A percentile compares a stretch with the other conserved stretches of the same genome.
Evolutionary conservation across 2,888 invertebrate species (phyloP).

Genomic region (Trachelus stipa): DNA sequence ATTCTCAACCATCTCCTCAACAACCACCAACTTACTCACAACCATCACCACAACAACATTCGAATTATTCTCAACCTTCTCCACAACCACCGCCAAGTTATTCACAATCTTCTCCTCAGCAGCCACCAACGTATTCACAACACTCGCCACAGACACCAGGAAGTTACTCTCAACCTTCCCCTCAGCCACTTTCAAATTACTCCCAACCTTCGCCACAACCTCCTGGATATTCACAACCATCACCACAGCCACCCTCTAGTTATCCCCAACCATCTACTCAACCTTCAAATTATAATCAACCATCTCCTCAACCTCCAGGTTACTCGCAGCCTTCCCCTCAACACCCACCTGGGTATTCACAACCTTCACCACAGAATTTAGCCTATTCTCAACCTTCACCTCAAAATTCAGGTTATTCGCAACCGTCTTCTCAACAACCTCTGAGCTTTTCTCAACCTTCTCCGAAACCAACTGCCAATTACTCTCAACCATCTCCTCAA

Average conservation of each 20-base stretch:
- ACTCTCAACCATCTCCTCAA: constrained; percentile 54
- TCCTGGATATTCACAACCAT: constrained; percentile 44
- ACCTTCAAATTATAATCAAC: constrained; percentile 42
- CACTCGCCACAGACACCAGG: constrained; percentile 45
- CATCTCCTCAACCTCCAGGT: constrained; percentile 39
- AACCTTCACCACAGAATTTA: constrained; percentile 29
- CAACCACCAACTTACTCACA: constrained; percentile 44
- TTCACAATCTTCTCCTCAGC: constrained; percentile 19
- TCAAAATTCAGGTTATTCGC: constrained; percentile 44
- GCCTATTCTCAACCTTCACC: constrained; percentile 42
- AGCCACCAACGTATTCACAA: constrained; percentile 38
- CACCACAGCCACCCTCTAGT: constrained; percentile 37
- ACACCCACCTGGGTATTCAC: constrained; percentile 30
- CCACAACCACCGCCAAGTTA: constrained; percentile 18
- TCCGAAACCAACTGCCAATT: constrained; percentile 62
- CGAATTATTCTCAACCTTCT: constrained; percentile 13
- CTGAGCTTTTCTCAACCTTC: constrained; percentile 57
- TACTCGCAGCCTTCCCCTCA: constrained; percentile 19
- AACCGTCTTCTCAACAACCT: constrained; percentile 60
- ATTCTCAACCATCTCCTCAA: constrained; percentile 54
- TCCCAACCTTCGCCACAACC: constrained; percentile 70
- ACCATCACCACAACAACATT: constrained; percentile 37
- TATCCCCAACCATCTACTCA: constrained; percentile 16
- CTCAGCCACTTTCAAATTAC: constrained; percentile 65
- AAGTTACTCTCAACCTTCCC: constrained; percentile 39